phyloP scores from a whole-genome alignment of 2,888 invertebrate species.

The Drosophila melanosoma region DNA sequence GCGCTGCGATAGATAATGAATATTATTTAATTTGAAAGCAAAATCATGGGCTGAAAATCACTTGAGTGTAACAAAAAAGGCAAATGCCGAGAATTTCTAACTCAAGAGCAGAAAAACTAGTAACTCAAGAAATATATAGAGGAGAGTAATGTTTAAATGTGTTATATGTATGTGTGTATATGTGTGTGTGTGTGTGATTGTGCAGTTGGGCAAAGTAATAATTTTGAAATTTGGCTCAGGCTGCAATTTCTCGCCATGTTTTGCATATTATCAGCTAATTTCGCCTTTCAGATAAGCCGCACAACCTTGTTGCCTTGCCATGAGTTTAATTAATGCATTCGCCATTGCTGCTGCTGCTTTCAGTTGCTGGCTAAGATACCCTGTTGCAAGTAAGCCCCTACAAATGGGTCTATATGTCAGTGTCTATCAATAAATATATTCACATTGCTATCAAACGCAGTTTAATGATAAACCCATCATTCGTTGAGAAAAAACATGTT shows the following conservation, averaged over 20 bases:
- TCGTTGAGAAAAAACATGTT: background rate
- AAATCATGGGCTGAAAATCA: slow-evolving; percentile 11
- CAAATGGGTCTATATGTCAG: slow-evolving; percentile 2
- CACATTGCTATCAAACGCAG: background rate
- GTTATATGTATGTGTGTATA: background rate
- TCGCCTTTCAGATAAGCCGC: slow-evolving; percentile 74
- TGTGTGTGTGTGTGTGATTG: slow-evolving; percentile 27
- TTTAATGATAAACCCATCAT: background rate
- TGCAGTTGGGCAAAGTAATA: slow-evolving; percentile 71
- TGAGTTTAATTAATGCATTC: slow-evolving; percentile 77
- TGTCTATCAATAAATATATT: background rate
- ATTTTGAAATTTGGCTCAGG: slow-evolving; percentile 72
- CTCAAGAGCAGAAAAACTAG: background rate
- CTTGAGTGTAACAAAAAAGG: slow-evolving; percentile 11
- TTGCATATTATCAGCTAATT: slow-evolving; percentile 81
- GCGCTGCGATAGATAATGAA: slow-evolving; percentile 17
- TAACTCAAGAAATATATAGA: slow-evolving; percentile 6
- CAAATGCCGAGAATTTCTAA: slow-evolving; percentile 12
- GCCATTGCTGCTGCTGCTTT: slow-evolving; percentile 54
- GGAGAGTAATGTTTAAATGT: slow-evolving; percentile 5
- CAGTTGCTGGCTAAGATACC: slow-evolving; percentile 32
- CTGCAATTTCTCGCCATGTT: slow-evolving; percentile 77
- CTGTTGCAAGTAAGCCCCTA: slow-evolving; percentile 1
- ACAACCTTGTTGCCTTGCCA: slow-evolving; percentile 70
- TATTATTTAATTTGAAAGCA: slow-evolving; percentile 7